Base-by-base conservation (phyloP, 2,888 invertebrate species). In the Bibio marci region DNA sequence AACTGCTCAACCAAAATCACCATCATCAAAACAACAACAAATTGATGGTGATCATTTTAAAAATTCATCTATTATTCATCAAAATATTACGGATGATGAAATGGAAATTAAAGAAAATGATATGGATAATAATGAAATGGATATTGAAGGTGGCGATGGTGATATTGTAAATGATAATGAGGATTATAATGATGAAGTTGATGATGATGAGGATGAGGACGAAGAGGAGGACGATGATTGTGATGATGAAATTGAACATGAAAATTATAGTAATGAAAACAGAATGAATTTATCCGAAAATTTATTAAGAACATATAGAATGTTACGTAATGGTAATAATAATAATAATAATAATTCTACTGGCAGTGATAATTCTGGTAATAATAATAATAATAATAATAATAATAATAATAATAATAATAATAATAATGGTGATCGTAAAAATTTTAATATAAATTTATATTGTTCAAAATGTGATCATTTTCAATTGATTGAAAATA, bases 381-480 rank as follows among this genome's bases (percentile, higher is more conserved):
- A n/a, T n/a, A n/a, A n/a, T n/a, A n/a, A n/a, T n/a, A n/a, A n/a
- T n/a, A n/a, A n/a, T n/a, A n/a, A n/a, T n/a, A n/a, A n/a, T n/a
- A n/a, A n/a, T n/a, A n/a, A n/a, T n/a, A n/a, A n/a, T n/a, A n/a
- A n/a, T n/a, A n/a, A n/a, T n/a, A n/a, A n/a, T n/a, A n/a, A n/a
- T n/a, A n/a, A n/a, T n/a, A n/a, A n/a, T 19, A 22, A 30, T 28
- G 10, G 25, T 17, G 31, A 40, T 31, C 15, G 15, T 22, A 27
- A 31, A 31, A 14, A 36, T 36, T 17, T 31, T 8, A 30, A 49
- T 11, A 45, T 49, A 17, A 54, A 56, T 41, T 45, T 55, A 47
- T 56, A 52, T 48, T 57, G 57, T 44, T 49, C 50, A 43, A 47
- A 51, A 36, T 57, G 57, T 47, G 57, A 56, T 26, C 53, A 50